phyloP scores from a whole-genome alignment of 2,797 vertebrate genomes.

The Chaetophractus vellerosus region DNA sequence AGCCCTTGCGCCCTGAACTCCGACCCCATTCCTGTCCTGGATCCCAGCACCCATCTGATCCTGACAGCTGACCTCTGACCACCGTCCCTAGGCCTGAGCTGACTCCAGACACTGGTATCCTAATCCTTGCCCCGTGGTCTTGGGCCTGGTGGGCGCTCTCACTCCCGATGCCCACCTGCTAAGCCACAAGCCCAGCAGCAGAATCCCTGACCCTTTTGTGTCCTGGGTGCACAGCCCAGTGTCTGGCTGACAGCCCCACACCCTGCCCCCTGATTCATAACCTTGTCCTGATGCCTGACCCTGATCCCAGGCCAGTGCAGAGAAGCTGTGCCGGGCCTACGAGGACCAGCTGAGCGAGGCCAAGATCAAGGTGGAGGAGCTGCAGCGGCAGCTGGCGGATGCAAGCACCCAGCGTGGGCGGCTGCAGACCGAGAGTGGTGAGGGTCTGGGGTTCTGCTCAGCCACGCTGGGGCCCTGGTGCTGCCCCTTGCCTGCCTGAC shows the following conservation, averaged over 20 bases:
- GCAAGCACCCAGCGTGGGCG: conserved; percentile 92
- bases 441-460: background rate
- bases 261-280: background rate
- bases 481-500: rapidly evolving
- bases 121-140: background rate
- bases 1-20: background rate
- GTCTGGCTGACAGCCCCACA: background rate
- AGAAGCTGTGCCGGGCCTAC: conserved; percentile 95
- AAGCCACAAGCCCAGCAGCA: background rate
- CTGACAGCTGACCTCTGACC: conserved; percentile 17
- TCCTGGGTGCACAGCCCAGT: background rate
- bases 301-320: conserved; percentile 91
- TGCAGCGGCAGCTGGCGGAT: conserved; percentile 94
- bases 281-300: conserved; percentile 17
- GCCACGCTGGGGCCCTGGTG: rapidly evolving
- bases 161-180: background rate
- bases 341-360: conserved; percentile 97
- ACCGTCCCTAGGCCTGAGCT: background rate
- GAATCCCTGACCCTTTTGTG: background rate
- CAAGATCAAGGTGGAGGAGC: conserved; percentile 95
- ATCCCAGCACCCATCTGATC: background rate
- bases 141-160: background rate
- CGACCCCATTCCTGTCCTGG: background rate
- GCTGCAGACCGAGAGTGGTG: conserved; percentile 94
- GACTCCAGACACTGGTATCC: background rate